Conservation (phyloP, 2,797 vertebrate genomes). For the Prunella strophiata region DNA sequence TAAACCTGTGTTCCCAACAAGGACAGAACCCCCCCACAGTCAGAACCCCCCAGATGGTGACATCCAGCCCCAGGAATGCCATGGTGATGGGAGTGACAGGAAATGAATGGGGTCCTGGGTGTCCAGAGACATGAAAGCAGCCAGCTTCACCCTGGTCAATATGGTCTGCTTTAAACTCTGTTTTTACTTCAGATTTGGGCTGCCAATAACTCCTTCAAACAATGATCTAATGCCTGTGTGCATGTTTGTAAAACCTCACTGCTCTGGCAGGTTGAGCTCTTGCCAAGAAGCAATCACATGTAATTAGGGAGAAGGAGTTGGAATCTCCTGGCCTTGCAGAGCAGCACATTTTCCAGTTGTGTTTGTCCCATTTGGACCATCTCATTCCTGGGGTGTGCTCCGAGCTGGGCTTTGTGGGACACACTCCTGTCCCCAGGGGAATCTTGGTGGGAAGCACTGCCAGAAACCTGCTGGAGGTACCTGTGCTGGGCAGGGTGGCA, state of each 20-base stretch:
- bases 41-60: neutral
- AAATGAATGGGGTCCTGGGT: neutral
- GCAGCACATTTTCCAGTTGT: conserved; percentile 51
- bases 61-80: neutral
- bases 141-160: conserved; percentile 48
- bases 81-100: neutral
- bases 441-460: neutral
- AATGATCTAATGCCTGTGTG: conserved; percentile 73
- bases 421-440: neutral
- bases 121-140: conserved; percentile 30
- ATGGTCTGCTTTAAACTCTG: conserved; percentile 57
- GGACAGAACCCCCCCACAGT: neutral
- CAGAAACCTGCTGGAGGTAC: neutral
- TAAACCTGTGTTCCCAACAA: neutral
- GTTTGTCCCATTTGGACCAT: conserved; percentile 18
- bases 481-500: neutral
- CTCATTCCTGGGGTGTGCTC: neutral
- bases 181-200: conserved; percentile 51
- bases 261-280: conserved; percentile 58
- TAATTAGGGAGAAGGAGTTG: conserved; percentile 64
- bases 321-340: conserved; percentile 32
- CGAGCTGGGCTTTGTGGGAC: neutral
- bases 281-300: conserved; percentile 69
- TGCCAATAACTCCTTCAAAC: conserved; percentile 74
- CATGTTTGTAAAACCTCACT: conserved; percentile 73